Evolutionary conservation across 2,113 vertebrate genomes (phyloP), one percentile per base, ranked within the genome.

Genomic region (Psammodynastes pulverulentus): DNA sequence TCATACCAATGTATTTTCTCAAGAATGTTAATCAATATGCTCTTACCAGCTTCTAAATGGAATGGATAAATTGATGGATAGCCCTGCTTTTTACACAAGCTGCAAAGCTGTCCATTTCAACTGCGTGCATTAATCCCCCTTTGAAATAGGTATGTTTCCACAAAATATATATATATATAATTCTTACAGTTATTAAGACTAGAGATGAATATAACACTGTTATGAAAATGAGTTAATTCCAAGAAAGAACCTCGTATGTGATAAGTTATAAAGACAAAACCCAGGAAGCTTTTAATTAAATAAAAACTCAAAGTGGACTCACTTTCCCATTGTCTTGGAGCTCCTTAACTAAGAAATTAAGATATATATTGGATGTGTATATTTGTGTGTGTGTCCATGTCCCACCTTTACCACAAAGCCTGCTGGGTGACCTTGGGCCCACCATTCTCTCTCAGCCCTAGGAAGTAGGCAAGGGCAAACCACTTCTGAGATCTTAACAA

Each of bases 101-200:
- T 39, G 67, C 67, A 39, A 19, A 79, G n/a, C 34, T 9, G 17
- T 39, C n/a, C 62, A 67, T 67, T 15, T n/a, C 29, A 67, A n/a
- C 29, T 39, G 15, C 6, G 2, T 1, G 2, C 15, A 72, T 72
- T 72, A 72, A 72, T 72, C 13, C 12, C n/a, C n/a, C 12, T 34
- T 17, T 17, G n/a, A 72, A 34, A 72, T 17, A 10, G 24, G 26
- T 13, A 62, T 92, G 94, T 96, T 96, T 95, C 95, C 91, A 95
- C 94, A 93, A 95, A 95, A 96, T 96, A 96, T 17, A n/a, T 8
- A 72, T 95, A 96, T 96, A 96, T 17, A n/a, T 8, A 72, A 72
- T 95, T 79, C 90, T 86, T 13, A 54, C 0, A 93, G 86, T 51
- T 93, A 84, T 89, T 91, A 62, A 34, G 9, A 49, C 2, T 49